Conservation (phyloP, 2,113 vertebrate species). For the Grammomys dolichurus region DNA sequence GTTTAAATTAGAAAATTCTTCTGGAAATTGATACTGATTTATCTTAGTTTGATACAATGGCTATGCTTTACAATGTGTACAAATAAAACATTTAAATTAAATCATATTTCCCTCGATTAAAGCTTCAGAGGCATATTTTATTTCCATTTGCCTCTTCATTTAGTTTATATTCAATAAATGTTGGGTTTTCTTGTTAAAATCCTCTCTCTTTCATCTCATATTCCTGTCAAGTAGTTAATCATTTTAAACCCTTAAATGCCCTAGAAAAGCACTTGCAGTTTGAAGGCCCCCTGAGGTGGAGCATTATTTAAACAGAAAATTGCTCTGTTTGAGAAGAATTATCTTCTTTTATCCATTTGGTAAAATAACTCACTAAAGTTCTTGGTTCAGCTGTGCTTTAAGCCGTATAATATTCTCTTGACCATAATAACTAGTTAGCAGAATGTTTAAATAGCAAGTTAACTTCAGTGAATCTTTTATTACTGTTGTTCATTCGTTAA, state of each 20-base stretch:
- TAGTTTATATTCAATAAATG: conserved; percentile 59
- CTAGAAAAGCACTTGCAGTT: conserved; percentile 48
- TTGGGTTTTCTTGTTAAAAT: conserved; percentile 58
- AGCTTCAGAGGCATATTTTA: conserved; percentile 24
- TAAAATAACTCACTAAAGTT: conserved; percentile 30
- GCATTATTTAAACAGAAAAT: conserved; percentile 63
- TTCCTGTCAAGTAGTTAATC: conserved; percentile 56
- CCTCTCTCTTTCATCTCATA: background rate
- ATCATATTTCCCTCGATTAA: conserved; percentile 31
- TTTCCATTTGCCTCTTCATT: conserved; percentile 51
- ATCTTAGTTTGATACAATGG: conserved; percentile 55
- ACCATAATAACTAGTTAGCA: background rate
- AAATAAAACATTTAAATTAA: conserved; percentile 65
- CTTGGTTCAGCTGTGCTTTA: background rate
- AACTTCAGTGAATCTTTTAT: conserved; percentile 10
- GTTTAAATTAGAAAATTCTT: conserved; percentile 48
- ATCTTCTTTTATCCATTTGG: conserved; percentile 58
- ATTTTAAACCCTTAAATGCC: conserved; percentile 63
- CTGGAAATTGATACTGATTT: background rate
- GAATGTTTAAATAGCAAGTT: background rate
- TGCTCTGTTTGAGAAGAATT: conserved; percentile 53
- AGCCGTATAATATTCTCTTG: background rate
- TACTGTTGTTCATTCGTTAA: background rate
- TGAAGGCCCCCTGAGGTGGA: conserved; percentile 24
- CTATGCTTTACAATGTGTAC: conserved; percentile 47